These are phyloP conservation scores for Rhizoglyphus robini DNA, from an alignment of 1,140 invertebrate genomes.

Conservation along the genomic window DNA sequence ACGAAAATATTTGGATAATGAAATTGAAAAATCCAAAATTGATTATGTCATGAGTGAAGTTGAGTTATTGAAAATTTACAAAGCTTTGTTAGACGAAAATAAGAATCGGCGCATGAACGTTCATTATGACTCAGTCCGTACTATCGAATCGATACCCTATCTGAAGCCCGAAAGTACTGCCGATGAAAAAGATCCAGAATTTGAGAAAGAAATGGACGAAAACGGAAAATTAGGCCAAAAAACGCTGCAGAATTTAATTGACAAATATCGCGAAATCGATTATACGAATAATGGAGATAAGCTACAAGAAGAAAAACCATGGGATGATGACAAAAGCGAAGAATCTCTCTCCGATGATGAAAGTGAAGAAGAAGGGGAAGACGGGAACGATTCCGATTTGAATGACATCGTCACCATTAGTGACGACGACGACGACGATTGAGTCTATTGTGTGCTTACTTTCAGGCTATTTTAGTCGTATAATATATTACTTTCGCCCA, in stretches of 20 bases:
- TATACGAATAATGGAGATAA: not conserved
- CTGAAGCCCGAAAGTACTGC: not conserved
- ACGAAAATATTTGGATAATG: not conserved
- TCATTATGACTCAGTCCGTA: not conserved
- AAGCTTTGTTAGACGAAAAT: not conserved
- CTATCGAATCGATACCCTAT: not conserved
- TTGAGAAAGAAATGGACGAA: not conserved
- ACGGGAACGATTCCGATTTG: not conserved
- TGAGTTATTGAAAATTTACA: not conserved
- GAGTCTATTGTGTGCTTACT: too few species aligned
- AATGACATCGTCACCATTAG: too few species aligned
- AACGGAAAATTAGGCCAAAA: not conserved
- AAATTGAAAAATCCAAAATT: not conserved
- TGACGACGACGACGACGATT: too few species aligned
- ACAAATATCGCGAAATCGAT: not conserved
- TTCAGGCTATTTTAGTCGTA: too few species aligned
- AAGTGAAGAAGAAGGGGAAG: not conserved
- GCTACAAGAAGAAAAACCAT: too few species aligned
- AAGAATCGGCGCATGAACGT: not conserved
- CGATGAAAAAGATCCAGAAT: not conserved
- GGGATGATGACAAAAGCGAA: not conserved
- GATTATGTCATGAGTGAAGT: not conserved
- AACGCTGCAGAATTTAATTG: not conserved
- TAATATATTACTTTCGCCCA: too few species aligned
- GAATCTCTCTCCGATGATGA: not conserved